Base-by-base conservation (phyloP, 2,888 invertebrate genomes). In the Drosophila formosana region DNA sequence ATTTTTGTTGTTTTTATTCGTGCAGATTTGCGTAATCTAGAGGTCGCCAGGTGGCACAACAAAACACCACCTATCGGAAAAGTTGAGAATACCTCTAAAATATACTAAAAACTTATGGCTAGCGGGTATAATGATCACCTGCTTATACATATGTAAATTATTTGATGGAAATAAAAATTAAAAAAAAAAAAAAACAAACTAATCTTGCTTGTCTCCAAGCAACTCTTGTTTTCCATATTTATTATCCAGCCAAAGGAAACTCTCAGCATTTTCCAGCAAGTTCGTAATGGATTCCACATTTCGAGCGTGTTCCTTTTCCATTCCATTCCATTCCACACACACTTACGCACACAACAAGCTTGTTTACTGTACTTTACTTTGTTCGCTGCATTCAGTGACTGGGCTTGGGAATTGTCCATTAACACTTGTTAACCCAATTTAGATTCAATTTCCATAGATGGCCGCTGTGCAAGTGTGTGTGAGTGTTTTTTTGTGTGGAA, bases 371-470 rank as follows among this genome's bases (percentile, higher is more conserved):
- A 68, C 66, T 75, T 78, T 72, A 57, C 65, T 64, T 58, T 46
- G 65, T 65, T 72, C 60, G 50, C 30, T 77, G 68, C 72, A 58
- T 65, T 65, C 43, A 34, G 34, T 26, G 56, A 46, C 46, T 81
- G 67, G 45, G 75, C 78, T 62, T 64, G 82, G 73, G 66, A 79
- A 81, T 85, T 88, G 89, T 88, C 84, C 90, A 89, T 85, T 89
- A 85, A 89, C 84, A 89, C 84, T 85, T 85, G 89, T 85, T 85
- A 85, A 85, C 90, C 90, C 89, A 85, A 85, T 85, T 85, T 89
- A 84, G 81, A 85, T 82, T 88, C 77, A 89, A 85, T 85, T 89
- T 88, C 84, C 84, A 89, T 88, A 88, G 83, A 75, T 62, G 37
- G 62, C 63, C 56, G 72, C 25, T 34, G 37, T 41, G 43, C 28